Percentiles rank a stretch among this genome's conserved stretches.
phyloP scores from a whole-genome alignment of 2,888 invertebrate genomes.

The Meloe dianella region DNA sequence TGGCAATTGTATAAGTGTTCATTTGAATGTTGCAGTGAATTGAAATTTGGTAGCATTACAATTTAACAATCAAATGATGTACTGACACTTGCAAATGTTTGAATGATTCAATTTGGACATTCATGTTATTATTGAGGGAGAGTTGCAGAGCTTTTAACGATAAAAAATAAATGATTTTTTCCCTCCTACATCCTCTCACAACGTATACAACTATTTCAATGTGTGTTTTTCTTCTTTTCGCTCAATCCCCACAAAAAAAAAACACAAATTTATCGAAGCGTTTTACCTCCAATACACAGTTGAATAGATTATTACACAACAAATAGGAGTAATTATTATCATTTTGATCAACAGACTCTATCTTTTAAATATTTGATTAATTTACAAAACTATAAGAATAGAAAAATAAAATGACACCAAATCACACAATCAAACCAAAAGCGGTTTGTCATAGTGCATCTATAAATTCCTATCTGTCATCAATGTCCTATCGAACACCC shows the following conservation, averaged over 20 bases:
- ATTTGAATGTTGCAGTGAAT: neutral
- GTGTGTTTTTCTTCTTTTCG: neutral
- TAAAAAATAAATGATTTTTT: neutral
- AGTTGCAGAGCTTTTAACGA: neutral
- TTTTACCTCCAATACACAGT: neutral
- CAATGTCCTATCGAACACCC: neutral
- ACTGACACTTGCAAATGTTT: neutral
- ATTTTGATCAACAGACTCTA: neutral
- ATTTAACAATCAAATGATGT: conserved; percentile 2
- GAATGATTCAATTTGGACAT: conserved; percentile 7
- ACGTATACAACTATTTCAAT: neutral
- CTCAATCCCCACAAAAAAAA: too few relatives aligned
- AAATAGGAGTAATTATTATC: neutral
- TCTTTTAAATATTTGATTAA: neutral
- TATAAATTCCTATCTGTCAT: neutral
- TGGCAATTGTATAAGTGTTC: neutral
- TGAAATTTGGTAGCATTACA: conserved; percentile 6
- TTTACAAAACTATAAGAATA: too few relatives aligned
- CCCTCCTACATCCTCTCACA: neutral
- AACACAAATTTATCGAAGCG: neutral
- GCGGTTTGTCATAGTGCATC: neutral
- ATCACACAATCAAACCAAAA: too few relatives aligned
- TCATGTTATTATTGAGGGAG: neutral
- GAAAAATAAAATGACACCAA: too few relatives aligned
- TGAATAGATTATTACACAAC: neutral